Evolutionary conservation across 1,140 invertebrate species (phyloP), one percentile per base, ranked within the genome.

Genomic region (Drosophila serrata): DNA sequence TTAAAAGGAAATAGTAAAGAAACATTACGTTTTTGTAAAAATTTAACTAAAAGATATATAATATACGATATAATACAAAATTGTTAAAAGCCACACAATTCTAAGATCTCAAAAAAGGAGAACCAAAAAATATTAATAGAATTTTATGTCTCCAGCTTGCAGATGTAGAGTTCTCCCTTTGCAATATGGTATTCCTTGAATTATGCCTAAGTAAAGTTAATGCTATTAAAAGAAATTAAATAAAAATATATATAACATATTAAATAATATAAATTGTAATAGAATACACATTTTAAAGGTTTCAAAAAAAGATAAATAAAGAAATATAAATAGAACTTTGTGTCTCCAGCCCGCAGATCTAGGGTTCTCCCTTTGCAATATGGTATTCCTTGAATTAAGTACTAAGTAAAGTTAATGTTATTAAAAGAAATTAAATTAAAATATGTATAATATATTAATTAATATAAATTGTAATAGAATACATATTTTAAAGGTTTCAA

Each of bases 121-220:
- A 37, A 13, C 8, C 8, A 8, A n/a, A 6, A 4, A 40, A n/a
- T n/a, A 40, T 40, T n/a, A 3, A 40, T 1, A 9, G 8, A 40
- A 40, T n/a, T 9, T n/a, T 9, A 3, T 9, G 4, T 17, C 40
- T 43, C 17, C 4, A 42, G 39, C 39, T 9, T 0, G n/a, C 39
- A 42, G 39, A 42, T 42, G 7, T 42, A 42, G 39, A 43, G 4
- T 12, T 19, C 4, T 19, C 5, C 9, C 5, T 12, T 19, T 2
- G 17, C 4, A 3, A 0, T 4, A 4, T 13, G 12, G 0, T 40
- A 2, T 19, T 12, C 1, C 5, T n/a, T n/a, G 15, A n/a, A 15
- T 15, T 15, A 15, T 3, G 6, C 0, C 39, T 17, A 8, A 40
- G 39, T 6, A 24, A 24, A 24, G 24, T 24, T 24, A 24, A n/a